Evolutionary conservation across 2,797 vertebrate genomes (phyloP).

Genomic region (Sebastes matsubarae): DNA sequence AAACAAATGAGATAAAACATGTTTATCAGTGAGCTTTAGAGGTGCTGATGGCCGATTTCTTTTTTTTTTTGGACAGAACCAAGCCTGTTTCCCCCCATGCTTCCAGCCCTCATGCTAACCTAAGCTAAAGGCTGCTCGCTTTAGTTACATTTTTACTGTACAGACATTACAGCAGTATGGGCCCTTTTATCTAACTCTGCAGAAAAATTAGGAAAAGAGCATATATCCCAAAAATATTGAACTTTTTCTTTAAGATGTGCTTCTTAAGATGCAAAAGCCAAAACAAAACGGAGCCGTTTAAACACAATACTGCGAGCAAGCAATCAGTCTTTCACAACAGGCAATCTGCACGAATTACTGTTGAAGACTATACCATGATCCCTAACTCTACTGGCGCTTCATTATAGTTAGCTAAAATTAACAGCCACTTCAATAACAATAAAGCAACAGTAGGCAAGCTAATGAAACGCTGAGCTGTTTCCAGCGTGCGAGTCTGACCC

Average conservation of each 20-base stretch:
- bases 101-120: neutral
- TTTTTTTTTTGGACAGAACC: neutral
- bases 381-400: constrained; percentile 44
- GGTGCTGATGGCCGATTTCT: neutral
- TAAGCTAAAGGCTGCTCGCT: neutral
- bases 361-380: constrained; percentile 37
- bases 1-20: neutral
- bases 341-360: neutral
- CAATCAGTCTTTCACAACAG: neutral
- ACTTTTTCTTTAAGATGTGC: neutral
- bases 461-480: constrained; percentile 76
- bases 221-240: neutral
- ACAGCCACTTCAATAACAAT: constrained; percentile 74
- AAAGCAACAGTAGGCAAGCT: constrained; percentile 64
- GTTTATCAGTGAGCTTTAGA: neutral
- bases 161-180: neutral
- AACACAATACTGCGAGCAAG: neutral
- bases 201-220: too few relatives aligned
- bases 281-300: constrained; percentile 1
- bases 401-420: constrained; percentile 73
- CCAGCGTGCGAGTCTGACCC: constrained; percentile 66
- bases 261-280: neutral
- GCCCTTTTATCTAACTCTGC: neutral
- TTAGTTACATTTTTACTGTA: neutral
- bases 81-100: neutral